phyloP scores from a whole-genome alignment of 2,113 vertebrate species.

The Micronycteris hirsuta region DNA sequence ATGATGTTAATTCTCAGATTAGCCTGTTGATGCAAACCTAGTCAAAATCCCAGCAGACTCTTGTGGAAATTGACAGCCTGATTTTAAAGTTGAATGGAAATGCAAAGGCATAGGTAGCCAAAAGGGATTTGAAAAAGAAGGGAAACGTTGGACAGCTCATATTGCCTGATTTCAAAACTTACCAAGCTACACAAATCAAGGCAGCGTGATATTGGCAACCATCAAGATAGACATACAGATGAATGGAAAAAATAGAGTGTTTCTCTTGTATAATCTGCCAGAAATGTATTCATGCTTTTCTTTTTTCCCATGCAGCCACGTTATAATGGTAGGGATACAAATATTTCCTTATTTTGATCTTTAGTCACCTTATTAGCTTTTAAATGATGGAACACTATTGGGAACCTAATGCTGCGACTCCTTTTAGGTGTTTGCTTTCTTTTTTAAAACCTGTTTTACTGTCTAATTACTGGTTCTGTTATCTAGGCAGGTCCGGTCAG shows the following conservation, averaged over 20 bases:
- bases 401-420: neutral
- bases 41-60: neutral
- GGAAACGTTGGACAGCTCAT: neutral
- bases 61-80: neutral
- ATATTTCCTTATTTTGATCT: neutral
- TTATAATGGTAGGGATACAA: neutral
- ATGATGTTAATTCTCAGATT: neutral
- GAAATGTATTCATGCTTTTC: neutral
- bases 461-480: constrained; percentile 56
- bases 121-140: neutral
- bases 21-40: neutral
- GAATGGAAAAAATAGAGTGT: neutral
- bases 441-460: neutral
- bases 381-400: neutral
- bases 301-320: neutral
- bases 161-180: neutral
- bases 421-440: neutral
- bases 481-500: constrained; percentile 94
- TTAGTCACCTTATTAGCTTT: neutral
- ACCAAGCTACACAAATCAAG: neutral
- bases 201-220: neutral
- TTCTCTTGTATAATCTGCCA: neutral
- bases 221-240: neutral
- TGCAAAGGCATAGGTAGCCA: neutral
- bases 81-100: neutral